Percentiles rank a stretch among this genome's conserved stretches.
Conservation (phyloP, 2,113 vertebrate genomes). For the Mungos mungo region DNA sequence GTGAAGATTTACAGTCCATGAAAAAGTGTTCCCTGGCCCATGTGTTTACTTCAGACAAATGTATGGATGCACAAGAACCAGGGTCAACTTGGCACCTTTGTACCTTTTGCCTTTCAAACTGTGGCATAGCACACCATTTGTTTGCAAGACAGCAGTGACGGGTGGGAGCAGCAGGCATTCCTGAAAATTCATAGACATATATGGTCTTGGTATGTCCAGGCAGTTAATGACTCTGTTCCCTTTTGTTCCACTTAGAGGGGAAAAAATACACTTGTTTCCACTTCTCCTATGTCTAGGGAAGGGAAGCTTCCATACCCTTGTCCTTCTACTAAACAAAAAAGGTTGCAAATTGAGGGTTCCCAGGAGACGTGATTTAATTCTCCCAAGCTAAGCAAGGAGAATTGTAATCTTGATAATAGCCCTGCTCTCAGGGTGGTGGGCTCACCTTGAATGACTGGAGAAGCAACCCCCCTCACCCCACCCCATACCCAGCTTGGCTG, state of each 20-base stretch:
- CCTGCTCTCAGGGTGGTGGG: fast-evolving
- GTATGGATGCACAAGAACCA: fast-evolving
- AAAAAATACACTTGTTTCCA: background rate
- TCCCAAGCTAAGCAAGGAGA: background rate
- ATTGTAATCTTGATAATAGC: background rate
- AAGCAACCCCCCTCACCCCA: background rate
- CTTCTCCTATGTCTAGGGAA: background rate
- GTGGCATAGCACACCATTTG: fast-evolving
- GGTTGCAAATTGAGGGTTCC: background rate
- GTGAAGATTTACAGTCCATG: fast-evolving
- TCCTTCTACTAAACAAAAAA: background rate
- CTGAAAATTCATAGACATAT: background rate
- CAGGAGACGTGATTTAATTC: background rate
- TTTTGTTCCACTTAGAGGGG: background rate
- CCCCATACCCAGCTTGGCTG: background rate
- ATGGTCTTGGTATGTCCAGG: background rate
- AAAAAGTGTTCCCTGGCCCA: fast-evolving
- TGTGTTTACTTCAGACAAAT: background rate
- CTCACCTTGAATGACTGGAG: background rate
- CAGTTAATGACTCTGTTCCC: background rate
- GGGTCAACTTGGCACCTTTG: too few relatives aligned
- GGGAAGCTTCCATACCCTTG: background rate
- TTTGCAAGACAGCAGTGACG: background rate
- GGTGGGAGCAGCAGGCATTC: background rate
- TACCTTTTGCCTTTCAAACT: fast-evolving